Conservation (phyloP, 2,888 invertebrate species). For the Noctua janthe region DNA sequence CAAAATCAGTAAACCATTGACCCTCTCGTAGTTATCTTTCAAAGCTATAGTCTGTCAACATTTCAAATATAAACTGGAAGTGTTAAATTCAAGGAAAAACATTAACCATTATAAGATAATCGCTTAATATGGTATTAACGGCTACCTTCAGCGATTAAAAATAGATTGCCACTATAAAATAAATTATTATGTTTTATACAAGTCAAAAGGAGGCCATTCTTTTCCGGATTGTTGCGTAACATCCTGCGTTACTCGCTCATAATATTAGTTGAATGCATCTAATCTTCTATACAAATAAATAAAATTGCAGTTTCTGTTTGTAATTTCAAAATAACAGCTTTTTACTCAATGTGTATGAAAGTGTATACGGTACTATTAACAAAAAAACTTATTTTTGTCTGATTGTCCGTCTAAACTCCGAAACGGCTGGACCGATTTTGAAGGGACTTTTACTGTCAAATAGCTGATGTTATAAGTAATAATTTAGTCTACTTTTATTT, state of each 20-base stretch:
- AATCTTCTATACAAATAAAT: background rate
- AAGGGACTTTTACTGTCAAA: no score
- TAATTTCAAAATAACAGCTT: no score
- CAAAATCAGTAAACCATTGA: background rate
- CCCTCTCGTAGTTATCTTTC: background rate
- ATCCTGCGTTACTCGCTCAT: conserved; percentile 14
- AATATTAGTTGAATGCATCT: conserved; percentile 39
- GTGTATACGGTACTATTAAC: no score
- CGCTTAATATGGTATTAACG: conserved; percentile 3
- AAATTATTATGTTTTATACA: background rate
- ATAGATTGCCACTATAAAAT: conserved; percentile 16
- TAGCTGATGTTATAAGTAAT: no score
- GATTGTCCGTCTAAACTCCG: no score
- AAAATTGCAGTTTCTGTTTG: no score
- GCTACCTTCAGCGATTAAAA: conserved; percentile 44
- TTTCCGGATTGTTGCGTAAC: conserved; percentile 57
- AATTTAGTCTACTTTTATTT: no score
- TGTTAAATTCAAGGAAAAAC: conserved; percentile 21
- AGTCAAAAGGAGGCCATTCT: conserved; percentile 34
- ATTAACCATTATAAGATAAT: background rate
- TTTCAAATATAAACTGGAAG: background rate
- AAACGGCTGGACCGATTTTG: no score
- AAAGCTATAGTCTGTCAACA: background rate
- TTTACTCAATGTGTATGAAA: no score
- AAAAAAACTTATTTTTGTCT: no score